A percentile compares a stretch with the other conserved stretches of the same genome.
Conservation (phyloP, 2,888 invertebrate species). For the Callinectes sapidus region DNA sequence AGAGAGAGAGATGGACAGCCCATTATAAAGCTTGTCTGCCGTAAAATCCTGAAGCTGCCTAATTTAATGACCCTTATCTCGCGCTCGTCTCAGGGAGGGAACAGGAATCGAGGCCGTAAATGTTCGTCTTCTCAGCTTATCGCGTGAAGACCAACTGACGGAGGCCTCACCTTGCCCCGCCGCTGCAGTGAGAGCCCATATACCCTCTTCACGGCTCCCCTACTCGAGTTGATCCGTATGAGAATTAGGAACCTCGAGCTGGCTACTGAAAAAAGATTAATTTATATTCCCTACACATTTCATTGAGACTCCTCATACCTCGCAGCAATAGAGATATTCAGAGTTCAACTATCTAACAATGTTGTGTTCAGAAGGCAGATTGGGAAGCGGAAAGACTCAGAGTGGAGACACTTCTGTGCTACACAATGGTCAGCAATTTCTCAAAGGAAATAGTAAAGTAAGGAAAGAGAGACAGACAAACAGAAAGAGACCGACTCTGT, state of each 20-base stretch:
- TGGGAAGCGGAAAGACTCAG: too few species aligned
- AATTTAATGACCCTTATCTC: slow-evolving; percentile 10
- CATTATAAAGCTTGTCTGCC: not conserved
- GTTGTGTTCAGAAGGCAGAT: too few species aligned
- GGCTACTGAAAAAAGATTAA: not conserved
- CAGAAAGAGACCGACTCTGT: not conserved
- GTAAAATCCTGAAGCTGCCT: not conserved
- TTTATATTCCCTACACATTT: not conserved
- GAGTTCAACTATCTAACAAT: too few species aligned
- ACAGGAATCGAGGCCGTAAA: not conserved
- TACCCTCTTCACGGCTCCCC: not conserved
- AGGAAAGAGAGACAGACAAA: not conserved
- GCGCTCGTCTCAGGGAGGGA: not conserved
- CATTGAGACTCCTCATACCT: too few species aligned
- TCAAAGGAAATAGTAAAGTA: not conserved
- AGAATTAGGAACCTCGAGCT: not conserved
- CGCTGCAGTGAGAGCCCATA: not conserved
- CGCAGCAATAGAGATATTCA: not conserved
- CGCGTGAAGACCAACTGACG: not conserved
- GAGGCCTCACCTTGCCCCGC: not conserved
- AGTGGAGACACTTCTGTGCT: too few species aligned
- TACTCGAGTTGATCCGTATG: not conserved
- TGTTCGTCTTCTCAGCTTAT: slow-evolving; percentile 5
- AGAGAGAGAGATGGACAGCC: not conserved
- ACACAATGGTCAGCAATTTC: too few species aligned